Conservation (phyloP, 2,888 invertebrate species). For the Cheilosia vulpina region DNA sequence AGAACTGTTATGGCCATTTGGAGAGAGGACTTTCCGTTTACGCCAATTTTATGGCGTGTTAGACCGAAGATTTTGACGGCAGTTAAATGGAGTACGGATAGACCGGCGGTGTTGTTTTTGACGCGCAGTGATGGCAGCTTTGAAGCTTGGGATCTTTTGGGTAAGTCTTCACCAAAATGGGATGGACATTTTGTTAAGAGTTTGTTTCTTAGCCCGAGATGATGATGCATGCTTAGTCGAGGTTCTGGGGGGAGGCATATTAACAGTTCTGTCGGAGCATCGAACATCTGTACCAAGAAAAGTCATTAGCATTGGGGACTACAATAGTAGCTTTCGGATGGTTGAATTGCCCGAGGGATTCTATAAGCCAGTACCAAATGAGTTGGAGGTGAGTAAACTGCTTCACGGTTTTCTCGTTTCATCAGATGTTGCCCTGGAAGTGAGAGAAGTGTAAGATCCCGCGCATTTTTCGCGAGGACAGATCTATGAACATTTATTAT, state of each 20-base stretch:
- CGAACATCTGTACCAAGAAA: conserved; percentile 85
- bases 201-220: conserved; percentile 79
- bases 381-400: conserved; percentile 80
- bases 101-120: conserved; percentile 89
- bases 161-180: conserved; percentile 73
- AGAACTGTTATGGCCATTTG: conserved; percentile 90
- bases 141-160: conserved; percentile 92
- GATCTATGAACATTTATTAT: no score
- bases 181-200: neutral
- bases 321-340: conserved; percentile 88
- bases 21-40: conserved; percentile 87
- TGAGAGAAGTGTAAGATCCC: no score
- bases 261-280: conserved; percentile 87
- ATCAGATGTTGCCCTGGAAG: no score
- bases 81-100: conserved; percentile 90
- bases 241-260: conserved; percentile 87
- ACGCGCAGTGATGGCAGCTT: conserved; percentile 89
- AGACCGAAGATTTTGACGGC: conserved; percentile 86
- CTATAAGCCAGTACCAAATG: conserved; percentile 83
- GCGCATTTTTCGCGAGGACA: no score
- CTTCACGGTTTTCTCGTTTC: no score
- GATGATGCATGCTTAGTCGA: conserved; percentile 87
- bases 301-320: conserved; percentile 88
- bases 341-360: conserved; percentile 86
- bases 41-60: conserved; percentile 88